Evolutionary conservation across 92 coral and sea anemone species (phyloP).

Genomic region (Phenganax marumi): DNA sequence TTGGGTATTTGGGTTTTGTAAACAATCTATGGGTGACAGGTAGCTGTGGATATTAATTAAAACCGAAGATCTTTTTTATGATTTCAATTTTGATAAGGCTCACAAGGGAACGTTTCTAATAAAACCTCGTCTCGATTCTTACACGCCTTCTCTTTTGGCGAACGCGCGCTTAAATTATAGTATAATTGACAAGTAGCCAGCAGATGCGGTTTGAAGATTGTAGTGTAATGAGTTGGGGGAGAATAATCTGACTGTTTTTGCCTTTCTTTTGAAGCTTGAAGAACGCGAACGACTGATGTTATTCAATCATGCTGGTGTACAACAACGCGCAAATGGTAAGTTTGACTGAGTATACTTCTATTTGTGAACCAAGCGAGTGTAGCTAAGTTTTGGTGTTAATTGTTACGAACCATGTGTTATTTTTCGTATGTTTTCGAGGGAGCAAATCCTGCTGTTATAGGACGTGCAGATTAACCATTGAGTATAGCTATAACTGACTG

Average conservation of each 20-base stretch:
- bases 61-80: neutral
- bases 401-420: too few relatives aligned
- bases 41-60: conserved; percentile 18
- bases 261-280: neutral
- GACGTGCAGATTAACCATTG: too few relatives aligned
- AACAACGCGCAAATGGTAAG: too few relatives aligned
- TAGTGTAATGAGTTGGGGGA: neutral
- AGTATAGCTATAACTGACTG: too few relatives aligned
- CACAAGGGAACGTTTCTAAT: neutral
- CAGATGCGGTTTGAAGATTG: conserved; percentile 1
- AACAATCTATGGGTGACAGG: conserved; percentile 3
- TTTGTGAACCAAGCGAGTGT: too few relatives aligned
- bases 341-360: too few relatives aligned
- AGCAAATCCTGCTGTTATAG: too few relatives aligned
- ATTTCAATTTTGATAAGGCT: conserved; percentile 4
- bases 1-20: neutral
- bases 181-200: neutral
- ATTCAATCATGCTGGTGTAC: too few relatives aligned
- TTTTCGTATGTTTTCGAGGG: too few relatives aligned
- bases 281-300: too few relatives aligned
- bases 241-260: neutral
- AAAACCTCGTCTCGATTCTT: neutral
- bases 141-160: neutral
- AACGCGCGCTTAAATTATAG: neutral
- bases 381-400: too few relatives aligned